Evolutionary conservation across 2,888 invertebrate species (phyloP).

Genomic region (Heterodera filipjevi): DNA sequence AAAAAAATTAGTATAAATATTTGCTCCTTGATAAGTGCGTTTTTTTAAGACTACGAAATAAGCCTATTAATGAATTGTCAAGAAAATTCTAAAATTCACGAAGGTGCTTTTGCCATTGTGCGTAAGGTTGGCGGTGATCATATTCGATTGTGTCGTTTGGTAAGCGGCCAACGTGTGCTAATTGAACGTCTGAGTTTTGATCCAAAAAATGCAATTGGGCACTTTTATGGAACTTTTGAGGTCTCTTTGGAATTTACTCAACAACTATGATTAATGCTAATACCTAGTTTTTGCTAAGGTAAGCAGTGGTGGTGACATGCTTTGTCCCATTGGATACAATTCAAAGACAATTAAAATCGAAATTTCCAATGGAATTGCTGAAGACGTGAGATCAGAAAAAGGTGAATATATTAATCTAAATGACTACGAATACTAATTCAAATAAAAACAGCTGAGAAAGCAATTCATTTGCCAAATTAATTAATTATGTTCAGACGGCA

Average conservation of each 20-base stretch:
- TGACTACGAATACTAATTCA: too few relatives aligned
- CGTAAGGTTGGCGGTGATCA: slow-evolving; percentile 57
- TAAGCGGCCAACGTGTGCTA: slow-evolving; percentile 48
- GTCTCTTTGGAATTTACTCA: slow-evolving; percentile 39
- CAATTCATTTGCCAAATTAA: neutral
- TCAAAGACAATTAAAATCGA: neutral
- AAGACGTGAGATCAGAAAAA: neutral
- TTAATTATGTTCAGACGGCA: neutral
- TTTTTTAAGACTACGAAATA: too few relatives aligned
- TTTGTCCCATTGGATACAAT: neutral
- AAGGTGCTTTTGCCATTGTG: slow-evolving; percentile 36
- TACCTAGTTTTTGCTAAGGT: slow-evolving; percentile 21
- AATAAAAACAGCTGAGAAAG: neutral
- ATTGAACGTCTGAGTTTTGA: slow-evolving; percentile 57
- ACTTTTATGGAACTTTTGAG: slow-evolving; percentile 59
- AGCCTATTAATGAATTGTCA: neutral
- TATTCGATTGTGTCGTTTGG: slow-evolving; percentile 48
- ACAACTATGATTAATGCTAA: too few relatives aligned
- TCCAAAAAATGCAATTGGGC: slow-evolving; percentile 49
- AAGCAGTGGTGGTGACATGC: slow-evolving; percentile 6
- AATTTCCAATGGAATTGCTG: neutral
- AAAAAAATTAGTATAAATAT: too few relatives aligned
- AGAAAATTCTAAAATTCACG: slow-evolving; percentile 29
- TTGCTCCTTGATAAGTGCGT: too few relatives aligned
- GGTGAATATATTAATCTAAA: neutral